phyloP scores from a whole-genome alignment of 2,797 vertebrate species.

The Poecilia wingei region DNA sequence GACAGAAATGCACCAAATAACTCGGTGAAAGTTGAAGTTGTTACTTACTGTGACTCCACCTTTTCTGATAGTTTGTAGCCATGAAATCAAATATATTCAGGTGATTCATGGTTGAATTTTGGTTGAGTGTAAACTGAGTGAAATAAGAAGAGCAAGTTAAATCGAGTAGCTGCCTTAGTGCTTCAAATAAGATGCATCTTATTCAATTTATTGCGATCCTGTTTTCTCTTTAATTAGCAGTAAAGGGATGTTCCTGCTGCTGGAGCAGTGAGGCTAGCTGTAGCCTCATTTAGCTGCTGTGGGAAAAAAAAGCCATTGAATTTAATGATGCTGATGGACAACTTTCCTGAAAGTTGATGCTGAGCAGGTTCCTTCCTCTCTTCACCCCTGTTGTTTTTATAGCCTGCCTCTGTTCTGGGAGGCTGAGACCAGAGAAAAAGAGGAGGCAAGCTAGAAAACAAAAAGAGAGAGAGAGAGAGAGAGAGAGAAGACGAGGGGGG shows the following conservation, averaged over 20 bases:
- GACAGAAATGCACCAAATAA: neutral
- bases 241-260: neutral
- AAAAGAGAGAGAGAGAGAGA: too few species aligned
- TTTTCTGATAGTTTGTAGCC: neutral
- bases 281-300: slow-evolving; percentile 17
- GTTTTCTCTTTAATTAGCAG: neutral
- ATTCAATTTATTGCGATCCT: neutral
- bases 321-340: slow-evolving; percentile 55
- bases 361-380: slow-evolving; percentile 64
- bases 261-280: neutral
- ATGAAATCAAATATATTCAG: neutral
- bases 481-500: neutral
- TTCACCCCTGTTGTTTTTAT: slow-evolving; percentile 67
- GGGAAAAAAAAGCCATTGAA: slow-evolving; percentile 16
- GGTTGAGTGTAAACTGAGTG: too few species aligned
- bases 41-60: neutral
- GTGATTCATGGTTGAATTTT: too few species aligned
- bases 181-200: neutral
- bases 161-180: neutral
- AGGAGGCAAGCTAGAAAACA: slow-evolving; percentile 1
- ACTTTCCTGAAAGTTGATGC: slow-evolving; percentile 54
- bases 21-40: neutral
- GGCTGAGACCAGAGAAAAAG: slow-evolving; percentile 31
- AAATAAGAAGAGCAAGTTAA: too few species aligned
- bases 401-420: slow-evolving; percentile 52